These are phyloP conservation scores for Ibycter americanus DNA, from an alignment of 2,797 vertebrate species.

Conservation along the genomic window DNA sequence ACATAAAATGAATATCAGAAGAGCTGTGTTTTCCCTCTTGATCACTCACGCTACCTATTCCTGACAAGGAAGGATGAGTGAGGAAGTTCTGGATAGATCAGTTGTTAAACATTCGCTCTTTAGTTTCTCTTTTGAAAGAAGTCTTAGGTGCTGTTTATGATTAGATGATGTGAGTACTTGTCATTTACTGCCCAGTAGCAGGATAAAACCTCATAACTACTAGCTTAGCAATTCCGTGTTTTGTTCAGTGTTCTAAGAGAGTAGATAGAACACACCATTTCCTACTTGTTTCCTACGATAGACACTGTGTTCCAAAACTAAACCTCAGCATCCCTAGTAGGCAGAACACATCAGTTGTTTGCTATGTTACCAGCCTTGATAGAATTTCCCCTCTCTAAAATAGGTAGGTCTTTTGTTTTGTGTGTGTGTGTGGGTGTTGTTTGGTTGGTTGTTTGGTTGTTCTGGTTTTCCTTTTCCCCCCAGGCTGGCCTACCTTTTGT, in stretches of 20 bases:
- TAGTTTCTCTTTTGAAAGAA: not conserved
- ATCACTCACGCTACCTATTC: not conserved
- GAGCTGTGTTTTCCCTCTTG: not conserved
- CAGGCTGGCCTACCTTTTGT: constrained; percentile 84
- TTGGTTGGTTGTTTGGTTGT: too few relatives aligned
- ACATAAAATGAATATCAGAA: not conserved
- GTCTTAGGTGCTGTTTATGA: not conserved
- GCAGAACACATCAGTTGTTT: not conserved
- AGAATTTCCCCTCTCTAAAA: not conserved
- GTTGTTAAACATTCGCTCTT: not conserved
- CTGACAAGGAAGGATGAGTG: not conserved
- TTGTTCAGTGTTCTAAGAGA: not conserved
- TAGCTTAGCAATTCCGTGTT: not conserved
- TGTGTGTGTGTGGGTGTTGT: not conserved
- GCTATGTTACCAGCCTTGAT: not conserved
- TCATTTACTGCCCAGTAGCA: not conserved
- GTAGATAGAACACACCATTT: not conserved
- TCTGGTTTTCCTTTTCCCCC: not conserved
- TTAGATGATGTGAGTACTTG: not conserved
- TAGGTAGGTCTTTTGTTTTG: accelerated
- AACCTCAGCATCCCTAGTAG: not conserved
- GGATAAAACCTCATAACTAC: not conserved
- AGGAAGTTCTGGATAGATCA: not conserved
- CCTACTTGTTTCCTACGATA: not conserved
- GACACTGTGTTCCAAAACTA: not conserved